These are phyloP conservation scores for Dicaeum eximium DNA, from an alignment of 2,113 vertebrate species.

Conservation along the genomic window DNA sequence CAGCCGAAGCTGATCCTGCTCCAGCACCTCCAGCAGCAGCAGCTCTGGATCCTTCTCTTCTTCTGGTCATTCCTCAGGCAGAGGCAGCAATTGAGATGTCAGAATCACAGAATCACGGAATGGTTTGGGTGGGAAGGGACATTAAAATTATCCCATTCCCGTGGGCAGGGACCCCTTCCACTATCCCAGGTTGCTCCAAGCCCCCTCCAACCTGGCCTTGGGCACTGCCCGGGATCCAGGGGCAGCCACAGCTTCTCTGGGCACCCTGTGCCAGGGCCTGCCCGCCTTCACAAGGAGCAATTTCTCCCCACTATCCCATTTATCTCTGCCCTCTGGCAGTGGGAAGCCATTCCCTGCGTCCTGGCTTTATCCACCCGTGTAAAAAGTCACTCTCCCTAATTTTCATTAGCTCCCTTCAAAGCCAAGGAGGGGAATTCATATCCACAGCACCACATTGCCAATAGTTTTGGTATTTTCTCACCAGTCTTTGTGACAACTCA, in stretches of 20 bases:
- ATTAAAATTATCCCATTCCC: background rate
- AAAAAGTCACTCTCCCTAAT: background rate
- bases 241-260: background rate
- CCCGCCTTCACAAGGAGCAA: background rate
- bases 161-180: background rate
- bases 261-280: background rate
- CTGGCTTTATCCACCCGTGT: background rate
- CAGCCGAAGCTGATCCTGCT: background rate
- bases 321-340: rapidly evolving
- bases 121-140: background rate
- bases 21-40: background rate
- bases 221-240: background rate
- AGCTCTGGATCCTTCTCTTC: background rate
- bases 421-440: background rate
- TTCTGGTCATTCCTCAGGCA: rapidly evolving
- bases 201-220: background rate
- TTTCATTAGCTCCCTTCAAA: background rate
- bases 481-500: background rate
- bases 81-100: background rate
- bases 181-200: rapidly evolving
- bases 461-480: background rate
- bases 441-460: rapidly evolving
- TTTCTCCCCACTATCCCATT: background rate
- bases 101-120: background rate
- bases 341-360: background rate